Conservation (phyloP, 92 coral and sea anemone species). For the Galaxea fascicularis region DNA sequence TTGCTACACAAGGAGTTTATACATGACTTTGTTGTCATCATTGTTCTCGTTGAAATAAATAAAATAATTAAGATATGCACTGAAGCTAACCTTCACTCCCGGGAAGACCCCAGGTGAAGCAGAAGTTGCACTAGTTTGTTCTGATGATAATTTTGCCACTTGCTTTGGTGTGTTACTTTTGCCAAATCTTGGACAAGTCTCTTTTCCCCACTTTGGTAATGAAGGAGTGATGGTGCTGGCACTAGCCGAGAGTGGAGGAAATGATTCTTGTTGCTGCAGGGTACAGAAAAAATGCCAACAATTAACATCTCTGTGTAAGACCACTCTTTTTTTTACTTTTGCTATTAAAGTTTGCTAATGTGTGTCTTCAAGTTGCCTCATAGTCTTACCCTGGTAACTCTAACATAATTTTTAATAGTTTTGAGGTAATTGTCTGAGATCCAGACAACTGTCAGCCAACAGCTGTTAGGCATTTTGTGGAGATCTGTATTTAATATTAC, state of each 20-base stretch:
- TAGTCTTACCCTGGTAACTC: too few species aligned
- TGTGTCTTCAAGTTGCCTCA: too few species aligned
- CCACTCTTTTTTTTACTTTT: too few species aligned
- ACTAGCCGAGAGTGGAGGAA: constrained; percentile 37
- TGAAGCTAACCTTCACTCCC: background rate
- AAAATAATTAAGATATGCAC: background rate
- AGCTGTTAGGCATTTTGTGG: too few species aligned
- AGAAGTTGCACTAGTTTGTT: background rate
- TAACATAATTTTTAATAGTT: too few species aligned
- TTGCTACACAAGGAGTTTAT: too few species aligned
- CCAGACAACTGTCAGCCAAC: too few species aligned
- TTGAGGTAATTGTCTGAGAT: too few species aligned
- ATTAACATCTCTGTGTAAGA: too few species aligned
- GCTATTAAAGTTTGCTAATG: too few species aligned
- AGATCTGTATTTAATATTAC: too few species aligned
- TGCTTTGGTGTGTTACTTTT: constrained; percentile 2
- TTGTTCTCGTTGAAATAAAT: background rate
- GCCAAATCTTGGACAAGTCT: background rate
- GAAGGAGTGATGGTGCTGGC: background rate
- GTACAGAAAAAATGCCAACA: background rate
- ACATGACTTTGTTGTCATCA: background rate
- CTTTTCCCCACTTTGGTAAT: constrained; percentile 33
- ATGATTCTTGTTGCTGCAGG: constrained; percentile 16
- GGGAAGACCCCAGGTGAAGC: background rate
- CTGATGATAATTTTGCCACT: background rate